Base-by-base conservation (phyloP, 2,888 invertebrate genomes). In the Abrostola triplasia region DNA sequence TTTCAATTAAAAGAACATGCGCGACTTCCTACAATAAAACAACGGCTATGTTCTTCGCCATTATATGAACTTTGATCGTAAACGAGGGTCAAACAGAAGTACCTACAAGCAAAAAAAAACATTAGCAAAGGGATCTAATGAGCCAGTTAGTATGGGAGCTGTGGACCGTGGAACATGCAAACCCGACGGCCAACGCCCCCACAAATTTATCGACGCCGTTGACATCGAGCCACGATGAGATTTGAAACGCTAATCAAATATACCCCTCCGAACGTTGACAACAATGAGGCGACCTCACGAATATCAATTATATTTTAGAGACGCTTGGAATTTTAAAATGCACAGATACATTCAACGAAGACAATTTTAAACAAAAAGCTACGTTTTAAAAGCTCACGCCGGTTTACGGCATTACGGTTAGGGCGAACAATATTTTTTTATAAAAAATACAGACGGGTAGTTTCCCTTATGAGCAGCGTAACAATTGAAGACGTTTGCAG, bases 71-170 rank as follows among this genome's bases (percentile, higher is more conserved):
- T 81, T 79, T 83, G 82, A 87, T 87, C 88, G 84, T 77, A 80
- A 86, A 83, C 84, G 80, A 88, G 89, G 88, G 89, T 86, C 84
- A 86, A 88, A 88, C 83, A 79, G 77, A 70, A 85, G 84, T 79
- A 84, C n/a, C n/a, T n/a, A n/a, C 76, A 83, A 90, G 82, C 84
- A 91, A 92, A 92, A 89, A 85, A 84, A 85, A 73, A 47, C 44
- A 84, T 81, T 85, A 67, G 84, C 84, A 76, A 81, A 86, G 86
- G 88, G 88, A 85, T 84, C 84, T 88, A 90, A 91, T 87, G 88
- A 90, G 88, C 86, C 85, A 78, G 83, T 87, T 82, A 76, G 84
- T 84, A 88, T 85, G 87, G 77, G 84, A 84, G 81, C 84, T 76
- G 77, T 80, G 76, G 73, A 74, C 72, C 72, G 74, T 76, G 71